phyloP scores from a whole-genome alignment of 1,140 invertebrate species.

The Apis dorsata region DNA sequence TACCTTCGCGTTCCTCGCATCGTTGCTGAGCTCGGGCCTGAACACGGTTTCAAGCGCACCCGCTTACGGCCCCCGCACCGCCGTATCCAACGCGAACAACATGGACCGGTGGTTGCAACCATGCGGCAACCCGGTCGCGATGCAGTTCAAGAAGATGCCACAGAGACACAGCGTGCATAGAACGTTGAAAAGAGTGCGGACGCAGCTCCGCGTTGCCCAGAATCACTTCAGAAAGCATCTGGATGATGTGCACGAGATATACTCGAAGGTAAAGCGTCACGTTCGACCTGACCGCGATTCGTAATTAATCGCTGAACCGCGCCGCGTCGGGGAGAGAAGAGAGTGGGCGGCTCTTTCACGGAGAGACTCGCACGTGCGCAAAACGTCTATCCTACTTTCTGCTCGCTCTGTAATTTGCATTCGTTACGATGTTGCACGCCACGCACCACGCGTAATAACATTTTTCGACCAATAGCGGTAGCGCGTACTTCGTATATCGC shows the following conservation, averaged over 20 bases:
- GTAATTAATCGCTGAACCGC: slow-evolving; percentile 56
- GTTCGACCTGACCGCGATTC: slow-evolving; percentile 56
- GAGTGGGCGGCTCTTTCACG: slow-evolving; percentile 55
- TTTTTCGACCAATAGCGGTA: slow-evolving; percentile 19
- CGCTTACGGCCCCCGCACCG: slow-evolving; percentile 53
- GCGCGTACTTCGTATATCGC: not conserved
- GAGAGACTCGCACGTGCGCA: slow-evolving; percentile 58
- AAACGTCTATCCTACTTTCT: slow-evolving; percentile 60
- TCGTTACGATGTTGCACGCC: slow-evolving; percentile 46
- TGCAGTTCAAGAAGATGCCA: slow-evolving; percentile 62
- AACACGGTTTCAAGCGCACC: slow-evolving; percentile 58
- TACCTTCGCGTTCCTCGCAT: slow-evolving; percentile 74
- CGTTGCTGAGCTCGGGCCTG: slow-evolving; percentile 72
- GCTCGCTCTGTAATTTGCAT: slow-evolving; percentile 57
- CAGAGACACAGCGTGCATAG: slow-evolving; percentile 73
- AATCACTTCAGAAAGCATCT: slow-evolving; percentile 72
- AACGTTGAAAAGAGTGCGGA: slow-evolving; percentile 74
- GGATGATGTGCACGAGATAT: slow-evolving; percentile 73
- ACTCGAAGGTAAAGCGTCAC: slow-evolving; percentile 70
- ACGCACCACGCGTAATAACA: slow-evolving; percentile 48
- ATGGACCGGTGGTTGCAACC: slow-evolving; percentile 76
- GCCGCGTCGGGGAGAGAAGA: slow-evolving; percentile 30
- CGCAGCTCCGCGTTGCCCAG: slow-evolving; percentile 75
- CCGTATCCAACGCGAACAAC: slow-evolving; percentile 48
- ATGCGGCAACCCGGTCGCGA: slow-evolving; percentile 71